Evolutionary conservation across 2,797 vertebrate species (phyloP).

Genomic region (Austrolebias charrua): DNA sequence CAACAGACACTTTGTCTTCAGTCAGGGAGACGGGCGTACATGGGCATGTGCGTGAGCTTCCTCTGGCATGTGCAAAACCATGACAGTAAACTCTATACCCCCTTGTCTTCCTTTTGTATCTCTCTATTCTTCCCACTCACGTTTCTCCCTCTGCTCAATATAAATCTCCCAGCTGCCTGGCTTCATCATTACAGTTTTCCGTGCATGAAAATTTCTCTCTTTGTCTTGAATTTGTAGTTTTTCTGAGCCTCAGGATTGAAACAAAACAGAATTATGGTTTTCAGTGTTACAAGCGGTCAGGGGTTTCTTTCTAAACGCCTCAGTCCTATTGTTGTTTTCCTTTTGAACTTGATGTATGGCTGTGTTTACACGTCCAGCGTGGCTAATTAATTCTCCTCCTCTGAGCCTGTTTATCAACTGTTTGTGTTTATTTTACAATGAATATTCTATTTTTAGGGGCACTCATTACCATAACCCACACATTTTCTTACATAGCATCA

Average conservation of each 20-base stretch:
- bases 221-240: conserved; percentile 34
- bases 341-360: conserved; percentile 80
- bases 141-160: conserved; percentile 21
- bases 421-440: conserved; percentile 76
- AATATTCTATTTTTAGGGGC: conserved; percentile 73
- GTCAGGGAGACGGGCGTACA: conserved; percentile 72
- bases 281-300: conserved; percentile 46
- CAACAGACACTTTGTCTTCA: conserved; percentile 85
- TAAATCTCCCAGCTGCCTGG: conserved; percentile 7
- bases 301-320: conserved; percentile 55
- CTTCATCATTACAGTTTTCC: conserved; percentile 23
- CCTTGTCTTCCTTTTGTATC: conserved; percentile 26
- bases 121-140: conserved; percentile 33
- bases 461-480: conserved; percentile 69
- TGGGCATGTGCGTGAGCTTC: conserved; percentile 55
- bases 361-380: conserved; percentile 75
- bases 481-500: conserved; percentile 54
- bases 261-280: conserved; percentile 31
- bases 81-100: conserved; percentile 35
- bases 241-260: conserved; percentile 34
- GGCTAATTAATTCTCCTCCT: conserved; percentile 80
- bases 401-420: conserved; percentile 74
- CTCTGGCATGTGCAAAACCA: conserved; percentile 52
- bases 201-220: conserved; percentile 9
- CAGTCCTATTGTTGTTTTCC: conserved; percentile 70